Evolutionary conservation across 1,140 invertebrate genomes (phyloP).

Genomic region (Teleogryllus occipitalis): DNA sequence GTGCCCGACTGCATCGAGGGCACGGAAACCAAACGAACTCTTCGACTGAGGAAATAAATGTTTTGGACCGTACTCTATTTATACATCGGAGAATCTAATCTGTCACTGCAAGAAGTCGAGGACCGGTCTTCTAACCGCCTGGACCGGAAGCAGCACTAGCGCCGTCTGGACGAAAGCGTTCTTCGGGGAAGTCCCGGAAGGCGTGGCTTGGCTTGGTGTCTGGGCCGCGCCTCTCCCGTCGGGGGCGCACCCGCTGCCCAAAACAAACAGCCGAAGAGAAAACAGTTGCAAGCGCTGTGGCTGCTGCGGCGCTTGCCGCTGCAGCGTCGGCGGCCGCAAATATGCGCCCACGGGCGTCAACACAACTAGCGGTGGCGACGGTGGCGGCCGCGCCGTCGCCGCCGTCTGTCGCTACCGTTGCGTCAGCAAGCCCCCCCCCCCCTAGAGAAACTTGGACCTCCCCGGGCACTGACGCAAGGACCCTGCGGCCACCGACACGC

Average conservation of each 20-base stretch:
- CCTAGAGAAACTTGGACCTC: not conserved
- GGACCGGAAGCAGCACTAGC: no score
- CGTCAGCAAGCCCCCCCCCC: not conserved
- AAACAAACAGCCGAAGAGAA: conserved; percentile 4
- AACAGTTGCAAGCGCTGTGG: not conserved
- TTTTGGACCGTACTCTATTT: no score
- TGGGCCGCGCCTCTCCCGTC: no score
- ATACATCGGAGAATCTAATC: no score
- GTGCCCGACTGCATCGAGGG: no score
- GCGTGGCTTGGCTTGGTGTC: no score
- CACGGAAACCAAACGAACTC: no score
- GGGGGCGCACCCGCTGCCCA: not conserved
- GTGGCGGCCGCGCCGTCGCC: no score
- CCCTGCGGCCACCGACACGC: not conserved
- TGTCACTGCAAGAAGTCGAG: no score
- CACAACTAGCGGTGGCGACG: no score
- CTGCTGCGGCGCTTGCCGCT: not conserved
- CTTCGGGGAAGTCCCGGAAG: not conserved
- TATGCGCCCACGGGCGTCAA: not conserved
- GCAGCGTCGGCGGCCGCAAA: not conserved
- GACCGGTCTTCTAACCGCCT: no score
- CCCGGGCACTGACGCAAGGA: not conserved
- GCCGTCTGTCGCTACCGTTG: not conserved
- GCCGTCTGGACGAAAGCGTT: not conserved
- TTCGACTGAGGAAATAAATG: no score